Evolutionary conservation across 2,113 vertebrate genomes (phyloP).

Genomic region (Bujurquina vittata): DNA sequence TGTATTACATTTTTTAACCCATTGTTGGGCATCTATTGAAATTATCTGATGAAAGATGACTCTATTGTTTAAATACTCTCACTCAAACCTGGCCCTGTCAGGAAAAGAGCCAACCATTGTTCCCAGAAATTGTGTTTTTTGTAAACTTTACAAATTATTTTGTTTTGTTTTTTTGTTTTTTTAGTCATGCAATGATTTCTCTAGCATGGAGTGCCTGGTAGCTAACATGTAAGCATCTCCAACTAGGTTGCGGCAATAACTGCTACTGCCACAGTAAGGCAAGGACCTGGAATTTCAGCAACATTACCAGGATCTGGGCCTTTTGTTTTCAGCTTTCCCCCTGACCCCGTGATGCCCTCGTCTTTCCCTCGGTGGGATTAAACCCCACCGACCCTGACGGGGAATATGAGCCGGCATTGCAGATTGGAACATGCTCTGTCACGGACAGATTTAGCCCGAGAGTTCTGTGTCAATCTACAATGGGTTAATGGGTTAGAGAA

Average conservation of each 20-base stretch:
- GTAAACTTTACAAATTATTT: neutral
- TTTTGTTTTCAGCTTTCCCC: slow-evolving; percentile 30
- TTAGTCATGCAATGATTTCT: neutral
- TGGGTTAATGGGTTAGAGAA: slow-evolving; percentile 17
- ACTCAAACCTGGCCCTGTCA: neutral
- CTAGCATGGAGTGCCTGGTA: neutral
- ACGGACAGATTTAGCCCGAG: slow-evolving; percentile 61
- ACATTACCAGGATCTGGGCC: slow-evolving; percentile 36
- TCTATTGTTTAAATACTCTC: neutral
- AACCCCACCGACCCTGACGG: slow-evolving; percentile 33
- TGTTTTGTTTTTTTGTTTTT: neutral
- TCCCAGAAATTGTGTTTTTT: neutral
- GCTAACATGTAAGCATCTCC: no score
- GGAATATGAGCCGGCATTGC: slow-evolving; percentile 36
- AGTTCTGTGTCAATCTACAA: slow-evolving; percentile 40
- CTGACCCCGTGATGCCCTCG: slow-evolving; percentile 15
- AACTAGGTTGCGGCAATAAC: neutral
- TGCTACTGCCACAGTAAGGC: rapidly evolving
- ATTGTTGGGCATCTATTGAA: neutral
- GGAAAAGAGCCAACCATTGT: neutral
- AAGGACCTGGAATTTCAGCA: neutral
- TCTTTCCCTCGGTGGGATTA: slow-evolving; percentile 60
- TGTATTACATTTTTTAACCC: slow-evolving; percentile 7
- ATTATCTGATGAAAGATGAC: neutral
- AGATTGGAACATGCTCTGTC: slow-evolving; percentile 66